phyloP scores from a whole-genome alignment of 2,888 invertebrate genomes.

The Neoaliturus tenellus region DNA sequence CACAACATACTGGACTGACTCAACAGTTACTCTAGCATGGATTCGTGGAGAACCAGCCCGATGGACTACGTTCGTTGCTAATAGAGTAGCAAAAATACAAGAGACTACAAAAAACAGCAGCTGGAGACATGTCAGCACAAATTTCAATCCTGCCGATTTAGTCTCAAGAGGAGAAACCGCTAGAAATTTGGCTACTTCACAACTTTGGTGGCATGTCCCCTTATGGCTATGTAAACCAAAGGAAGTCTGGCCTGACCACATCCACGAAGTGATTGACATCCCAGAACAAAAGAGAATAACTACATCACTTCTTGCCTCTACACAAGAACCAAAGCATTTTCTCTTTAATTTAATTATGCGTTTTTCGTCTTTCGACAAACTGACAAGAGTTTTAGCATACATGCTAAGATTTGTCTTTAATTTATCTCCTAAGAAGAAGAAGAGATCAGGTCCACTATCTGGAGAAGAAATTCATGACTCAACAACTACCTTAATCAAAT shows the following conservation, averaged over 20 bases:
- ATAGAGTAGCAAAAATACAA: slow-evolving; percentile 65
- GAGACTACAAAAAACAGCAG: neutral
- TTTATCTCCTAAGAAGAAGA: neutral
- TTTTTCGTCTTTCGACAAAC: neutral
- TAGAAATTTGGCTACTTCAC: neutral
- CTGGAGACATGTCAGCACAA: slow-evolving; percentile 6
- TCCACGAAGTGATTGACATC: neutral
- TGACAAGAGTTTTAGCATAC: neutral
- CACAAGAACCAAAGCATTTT: neutral
- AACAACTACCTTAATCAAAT: neutral
- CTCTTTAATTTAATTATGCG: neutral
- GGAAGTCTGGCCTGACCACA: neutral
- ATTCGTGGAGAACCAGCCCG: slow-evolving; percentile 56
- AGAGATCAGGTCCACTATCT: slow-evolving; percentile 15
- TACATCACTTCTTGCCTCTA: neutral
- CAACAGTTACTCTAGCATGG: slow-evolving; percentile 3
- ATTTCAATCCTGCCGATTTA: neutral
- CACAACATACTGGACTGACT: slow-evolving; percentile 47
- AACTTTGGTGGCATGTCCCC: slow-evolving; percentile 8
- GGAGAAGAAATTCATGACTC: neutral
- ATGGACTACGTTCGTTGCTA: slow-evolving; percentile 66
- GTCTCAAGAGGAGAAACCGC: neutral
- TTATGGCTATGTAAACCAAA: neutral
- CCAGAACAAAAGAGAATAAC: neutral
- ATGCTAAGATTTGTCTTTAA: neutral